phyloP scores from a whole-genome alignment of 2,797 vertebrate genomes.

The Gobio occitaniae region DNA sequence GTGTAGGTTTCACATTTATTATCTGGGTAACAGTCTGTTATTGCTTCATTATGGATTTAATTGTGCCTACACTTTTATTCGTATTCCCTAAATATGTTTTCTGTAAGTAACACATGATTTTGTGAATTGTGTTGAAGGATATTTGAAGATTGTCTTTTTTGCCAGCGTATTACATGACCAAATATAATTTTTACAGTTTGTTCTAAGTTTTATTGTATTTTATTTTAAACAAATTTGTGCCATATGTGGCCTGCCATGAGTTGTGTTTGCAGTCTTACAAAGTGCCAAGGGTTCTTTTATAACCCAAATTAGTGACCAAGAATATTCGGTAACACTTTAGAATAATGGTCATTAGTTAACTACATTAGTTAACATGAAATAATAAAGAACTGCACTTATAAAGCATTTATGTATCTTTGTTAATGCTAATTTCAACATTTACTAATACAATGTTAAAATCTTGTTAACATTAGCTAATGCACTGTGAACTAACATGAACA shows the following conservation, averaged over 20 bases:
- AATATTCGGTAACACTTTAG: neutral
- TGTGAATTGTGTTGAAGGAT: neutral
- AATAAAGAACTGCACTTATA: too few relatives aligned
- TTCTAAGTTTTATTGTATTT: neutral
- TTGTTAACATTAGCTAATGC: too few relatives aligned
- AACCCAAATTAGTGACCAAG: neutral
- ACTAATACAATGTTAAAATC: too few relatives aligned
- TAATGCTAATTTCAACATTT: too few relatives aligned
- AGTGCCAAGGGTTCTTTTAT: constrained; percentile 24
- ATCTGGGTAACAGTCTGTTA: neutral
- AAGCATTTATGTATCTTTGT: too few relatives aligned
- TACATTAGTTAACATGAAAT: too few relatives aligned
- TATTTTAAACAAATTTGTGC: constrained; percentile 2
- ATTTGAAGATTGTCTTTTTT: neutral
- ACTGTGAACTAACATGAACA: too few relatives aligned
- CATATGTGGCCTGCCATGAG: neutral
- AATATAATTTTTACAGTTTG: constrained; percentile 8
- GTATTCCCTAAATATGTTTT: neutral
- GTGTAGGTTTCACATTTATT: neutral
- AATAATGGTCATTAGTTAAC: too few relatives aligned
- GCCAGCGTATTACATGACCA: neutral
- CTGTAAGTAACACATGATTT: neutral
- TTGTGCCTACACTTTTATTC: neutral
- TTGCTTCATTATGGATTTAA: neutral
- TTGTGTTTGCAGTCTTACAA: neutral